Evolutionary conservation across 1,140 invertebrate species (phyloP), one percentile per base, ranked within the genome.

Genomic region (Medauroidea extradentata): DNA sequence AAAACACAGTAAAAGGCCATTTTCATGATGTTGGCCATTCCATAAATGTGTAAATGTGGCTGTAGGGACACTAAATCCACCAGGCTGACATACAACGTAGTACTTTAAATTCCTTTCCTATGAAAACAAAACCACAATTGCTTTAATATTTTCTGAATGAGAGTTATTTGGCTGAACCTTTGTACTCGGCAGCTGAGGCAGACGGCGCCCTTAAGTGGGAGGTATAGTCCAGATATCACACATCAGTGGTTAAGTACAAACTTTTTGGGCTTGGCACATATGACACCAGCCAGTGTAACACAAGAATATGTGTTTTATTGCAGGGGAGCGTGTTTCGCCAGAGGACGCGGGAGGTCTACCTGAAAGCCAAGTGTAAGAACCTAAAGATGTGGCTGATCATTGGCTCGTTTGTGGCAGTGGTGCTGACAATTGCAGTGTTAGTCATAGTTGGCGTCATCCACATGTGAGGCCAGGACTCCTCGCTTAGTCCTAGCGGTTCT

Each of bases 311-410:
- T 54, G n/a, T 43, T 18, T 42, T 19, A 46, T 56, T 51, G 5
- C 56, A 57, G 56, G 48, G 56, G 14, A 57, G 0, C 23, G 27
- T 11, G 9, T 57, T 57, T 24, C 56, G 46, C 3, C 56, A 57
- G 34, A 8, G 48, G 34, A 41, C 56, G 5, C 56, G 25, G 29
- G 44, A 50, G 8, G 14, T 57, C 1, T 27, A 46, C 16, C 27
- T 34, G 11, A 50, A 11, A 21, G 41, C 29, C 9, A 25, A 23
- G 8, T 57, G 56, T 2, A 50, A 50, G 24, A 57, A 51, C 46
- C 19, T 50, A 19, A 57, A 52, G 25, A 52, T 57, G 43, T 57
- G 56, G 56, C 25, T 50, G 4, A 23, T 57, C 13, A 57, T 57
- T 51, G 44, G 43, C 16, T 21, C 18, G 11, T 16, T 57, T 7